Percentiles rank a stretch among this genome's conserved stretches.
Conservation (phyloP, 1,140 invertebrate species). For the Spodoptera frugiperda region DNA sequence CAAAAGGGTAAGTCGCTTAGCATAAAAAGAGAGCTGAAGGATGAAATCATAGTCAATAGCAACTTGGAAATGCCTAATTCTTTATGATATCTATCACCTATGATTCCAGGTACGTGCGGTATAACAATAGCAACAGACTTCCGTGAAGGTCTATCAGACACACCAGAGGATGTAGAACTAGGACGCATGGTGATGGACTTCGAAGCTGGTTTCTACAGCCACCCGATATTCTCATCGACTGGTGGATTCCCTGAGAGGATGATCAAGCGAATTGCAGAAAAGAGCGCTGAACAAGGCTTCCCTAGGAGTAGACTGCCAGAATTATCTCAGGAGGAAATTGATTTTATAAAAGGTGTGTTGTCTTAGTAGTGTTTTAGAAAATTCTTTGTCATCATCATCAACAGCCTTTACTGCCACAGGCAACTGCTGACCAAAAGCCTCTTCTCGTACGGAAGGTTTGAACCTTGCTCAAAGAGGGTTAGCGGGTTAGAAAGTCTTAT, state of each 20-base stretch:
- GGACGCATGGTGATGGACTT: constrained; percentile 65
- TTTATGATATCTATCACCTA: not conserved
- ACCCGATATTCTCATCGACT: constrained; percentile 79
- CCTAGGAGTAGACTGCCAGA: constrained; percentile 75
- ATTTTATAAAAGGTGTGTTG: constrained; percentile 82
- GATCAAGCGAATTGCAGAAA: constrained; percentile 69
- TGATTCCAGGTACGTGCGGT: constrained; percentile 62
- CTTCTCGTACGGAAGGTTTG: too few species aligned
- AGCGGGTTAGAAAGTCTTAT: too few species aligned
- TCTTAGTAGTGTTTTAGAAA: too few species aligned
- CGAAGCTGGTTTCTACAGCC: constrained; percentile 65
- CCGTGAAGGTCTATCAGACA: constrained; percentile 59
- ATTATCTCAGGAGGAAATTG: constrained; percentile 86
- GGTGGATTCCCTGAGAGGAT: constrained; percentile 87
- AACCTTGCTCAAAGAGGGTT: too few species aligned
- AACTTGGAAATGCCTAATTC: too few species aligned
- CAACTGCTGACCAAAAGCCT: too few species aligned
- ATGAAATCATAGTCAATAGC: too few species aligned
- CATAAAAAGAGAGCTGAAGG: too few species aligned
- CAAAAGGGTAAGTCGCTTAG: constrained; percentile 82
- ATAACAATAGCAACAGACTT: constrained; percentile 70
- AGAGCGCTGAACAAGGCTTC: constrained; percentile 79
- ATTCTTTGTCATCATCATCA: too few species aligned
- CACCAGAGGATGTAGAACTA: constrained; percentile 60
- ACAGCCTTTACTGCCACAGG: too few species aligned